These are phyloP conservation scores for Megaleporinus macrocephalus DNA, from an alignment of 2,113 vertebrate genomes.

Conservation along the genomic window DNA sequence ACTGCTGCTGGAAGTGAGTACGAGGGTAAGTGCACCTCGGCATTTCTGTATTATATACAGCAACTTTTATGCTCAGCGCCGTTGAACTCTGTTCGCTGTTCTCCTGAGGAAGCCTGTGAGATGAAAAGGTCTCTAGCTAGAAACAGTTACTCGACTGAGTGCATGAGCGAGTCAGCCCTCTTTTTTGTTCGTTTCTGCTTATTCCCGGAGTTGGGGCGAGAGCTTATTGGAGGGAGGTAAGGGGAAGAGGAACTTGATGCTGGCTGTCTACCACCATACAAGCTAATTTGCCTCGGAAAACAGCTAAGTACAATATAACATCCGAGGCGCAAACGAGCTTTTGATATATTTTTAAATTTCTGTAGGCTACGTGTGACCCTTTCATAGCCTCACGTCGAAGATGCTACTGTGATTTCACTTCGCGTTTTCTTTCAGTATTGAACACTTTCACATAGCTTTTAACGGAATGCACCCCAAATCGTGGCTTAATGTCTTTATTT, in stretches of 20 bases:
- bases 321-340: background rate
- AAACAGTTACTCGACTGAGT: conserved; percentile 31
- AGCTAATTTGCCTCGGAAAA: background rate
- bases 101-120: conserved; percentile 15
- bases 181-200: conserved; percentile 60
- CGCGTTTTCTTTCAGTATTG: conserved; percentile 11
- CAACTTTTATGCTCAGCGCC: conserved; percentile 57
- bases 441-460: background rate
- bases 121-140: conserved; percentile 14
- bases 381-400: background rate
- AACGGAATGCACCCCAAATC: background rate
- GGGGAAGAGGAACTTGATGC: conserved; percentile 48
- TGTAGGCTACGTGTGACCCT: background rate
- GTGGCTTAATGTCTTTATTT: background rate
- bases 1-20: conserved; percentile 62
- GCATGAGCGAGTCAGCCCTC: conserved; percentile 27
- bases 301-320: background rate
- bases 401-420: conserved; percentile 30
- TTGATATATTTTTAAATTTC: no score
- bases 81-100: conserved; percentile 28
- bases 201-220: conserved; percentile 63
- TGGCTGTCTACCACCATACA: conserved; percentile 21
- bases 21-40: conserved; percentile 64
- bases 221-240: conserved; percentile 50
- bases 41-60: conserved; percentile 48